Conservation (phyloP, 2,113 vertebrate species). For the Megatriorchis doriae region DNA sequence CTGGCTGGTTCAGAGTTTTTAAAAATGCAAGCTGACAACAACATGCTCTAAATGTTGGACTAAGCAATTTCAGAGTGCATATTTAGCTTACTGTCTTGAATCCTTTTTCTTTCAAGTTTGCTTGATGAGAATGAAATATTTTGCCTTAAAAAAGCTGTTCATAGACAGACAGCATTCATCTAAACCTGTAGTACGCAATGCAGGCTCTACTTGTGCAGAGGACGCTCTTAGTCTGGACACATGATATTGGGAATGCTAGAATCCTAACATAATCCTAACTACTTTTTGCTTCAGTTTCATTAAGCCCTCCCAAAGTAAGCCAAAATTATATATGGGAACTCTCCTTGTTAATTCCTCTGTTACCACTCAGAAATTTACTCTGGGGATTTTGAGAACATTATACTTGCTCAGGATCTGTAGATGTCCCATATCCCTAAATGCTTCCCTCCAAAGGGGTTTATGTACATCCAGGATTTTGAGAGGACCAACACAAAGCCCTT, state of each 20-base stretch:
- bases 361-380: not conserved
- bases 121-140: not conserved
- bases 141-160: not conserved
- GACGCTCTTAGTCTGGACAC: not conserved
- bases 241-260: not conserved
- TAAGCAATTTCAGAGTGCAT: constrained; percentile 20
- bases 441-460: not conserved
- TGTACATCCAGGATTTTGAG: not conserved
- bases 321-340: not conserved
- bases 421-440: not conserved
- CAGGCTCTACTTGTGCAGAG: not conserved
- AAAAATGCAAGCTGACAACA: constrained; percentile 10
- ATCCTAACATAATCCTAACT: not conserved
- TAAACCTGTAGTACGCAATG: not conserved
- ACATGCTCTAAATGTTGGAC: not conserved
- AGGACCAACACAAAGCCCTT: not conserved
- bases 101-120: not conserved
- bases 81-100: not conserved
- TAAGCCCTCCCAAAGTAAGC: not conserved
- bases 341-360: not conserved
- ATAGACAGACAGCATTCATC: not conserved
- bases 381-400: not conserved
- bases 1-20: not conserved
- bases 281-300: not conserved
- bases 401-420: not conserved